phyloP scores from a whole-genome alignment of 2,113 vertebrate species.

The Maccullochella peelii region DNA sequence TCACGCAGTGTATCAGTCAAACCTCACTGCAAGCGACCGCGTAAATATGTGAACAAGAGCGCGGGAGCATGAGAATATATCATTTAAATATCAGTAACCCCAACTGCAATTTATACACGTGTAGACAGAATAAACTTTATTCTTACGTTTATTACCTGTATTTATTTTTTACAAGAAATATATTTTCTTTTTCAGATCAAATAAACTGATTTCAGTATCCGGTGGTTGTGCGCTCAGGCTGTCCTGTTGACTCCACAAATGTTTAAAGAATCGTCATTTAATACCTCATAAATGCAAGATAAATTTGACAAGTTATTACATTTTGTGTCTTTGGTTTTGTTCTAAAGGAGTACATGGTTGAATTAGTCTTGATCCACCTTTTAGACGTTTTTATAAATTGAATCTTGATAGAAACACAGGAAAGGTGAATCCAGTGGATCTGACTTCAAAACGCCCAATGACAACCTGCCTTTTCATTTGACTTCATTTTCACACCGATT shows the following conservation, averaged over 20 bases:
- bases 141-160: no score
- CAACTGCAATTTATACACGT: not conserved
- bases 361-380: not conserved
- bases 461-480: not conserved
- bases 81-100: not conserved
- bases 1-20: not conserved
- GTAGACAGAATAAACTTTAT: not conserved
- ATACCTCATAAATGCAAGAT: not conserved
- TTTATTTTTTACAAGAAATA: not conserved
- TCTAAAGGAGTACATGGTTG: not conserved
- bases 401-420: not conserved
- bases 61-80: no score
- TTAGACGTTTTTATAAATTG: not conserved
- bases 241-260: not conserved
- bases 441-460: not conserved
- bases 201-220: not conserved
- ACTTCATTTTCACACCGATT: slow-evolving; percentile 14
- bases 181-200: not conserved
- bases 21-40: not conserved
- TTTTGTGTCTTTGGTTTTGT: not conserved
- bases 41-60: not conserved
- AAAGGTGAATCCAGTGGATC: not conserved
- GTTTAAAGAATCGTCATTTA: not conserved
- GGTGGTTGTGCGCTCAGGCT: not conserved
- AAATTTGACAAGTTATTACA: not conserved